Evolutionary conservation across 1,140 invertebrate genomes (phyloP), one percentile per base, ranked within the genome.

Genomic region (Apis dorsata): DNA sequence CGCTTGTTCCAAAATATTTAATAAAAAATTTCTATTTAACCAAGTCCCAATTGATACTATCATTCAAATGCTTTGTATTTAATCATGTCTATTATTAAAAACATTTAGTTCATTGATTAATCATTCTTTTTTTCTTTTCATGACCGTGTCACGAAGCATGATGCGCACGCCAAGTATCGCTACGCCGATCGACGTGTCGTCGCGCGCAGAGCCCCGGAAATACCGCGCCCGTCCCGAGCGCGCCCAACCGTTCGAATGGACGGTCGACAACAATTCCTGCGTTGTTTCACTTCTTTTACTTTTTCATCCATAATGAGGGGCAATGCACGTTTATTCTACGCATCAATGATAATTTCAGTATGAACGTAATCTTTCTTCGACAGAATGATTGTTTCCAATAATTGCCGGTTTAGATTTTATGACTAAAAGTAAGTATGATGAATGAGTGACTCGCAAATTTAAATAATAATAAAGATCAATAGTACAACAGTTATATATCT

Each of bases 191-290:
- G 89, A 87, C 86, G 89, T 88, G 86, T 82, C 77, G 90, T 68
- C 86, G 87, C 80, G 75, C 72, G 85, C 87, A 86, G 87, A 90
- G 88, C 88, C 92, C 93, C 93, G 93, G 93, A 94, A 93, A 93
- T 93, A 94, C 93, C 93, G 92, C 93, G 90, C 92, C 92, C 91
- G 93, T 92, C 78, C 80, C 76, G 66, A 88, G 88, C 90, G 89
- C 92, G 90, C 90, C 88, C 91, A 91, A 79, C 88, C 87, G 86
- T 92, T 93, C 89, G 91, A 93, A 93, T 93, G 87, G 68, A 63
- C 62, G 70, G 55, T 66, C 57, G 81, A 85, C 63, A 76, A 85
- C 85, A 81, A 87, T 87, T 86, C 85, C 62, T 69, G 75, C 78
- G 69, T 87, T 84, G 77, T 87, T 84, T 74, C 85, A 62, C 57